These are phyloP conservation scores for Ferdinandea cuprea DNA, from an alignment of 2,888 invertebrate species.

Conservation along the genomic window DNA sequence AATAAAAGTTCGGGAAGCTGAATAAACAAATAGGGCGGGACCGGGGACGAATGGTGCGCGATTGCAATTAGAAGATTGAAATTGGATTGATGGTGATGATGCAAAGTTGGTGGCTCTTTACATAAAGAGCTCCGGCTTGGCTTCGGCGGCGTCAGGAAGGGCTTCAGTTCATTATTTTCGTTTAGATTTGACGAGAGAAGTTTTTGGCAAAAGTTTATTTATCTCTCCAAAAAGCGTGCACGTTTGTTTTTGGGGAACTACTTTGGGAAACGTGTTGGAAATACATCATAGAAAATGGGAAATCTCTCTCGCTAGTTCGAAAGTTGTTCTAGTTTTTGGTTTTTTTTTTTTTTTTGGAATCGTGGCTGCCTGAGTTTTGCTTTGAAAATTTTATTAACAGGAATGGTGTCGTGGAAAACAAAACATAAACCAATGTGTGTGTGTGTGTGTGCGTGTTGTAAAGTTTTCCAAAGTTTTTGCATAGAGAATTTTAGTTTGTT, in stretches of 20 bases:
- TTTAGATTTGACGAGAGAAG: conserved; percentile 44
- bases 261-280: conserved; percentile 32
- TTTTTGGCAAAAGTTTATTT: conserved; percentile 46
- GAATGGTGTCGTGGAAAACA: not conserved
- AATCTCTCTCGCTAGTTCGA: not conserved
- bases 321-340: not conserved
- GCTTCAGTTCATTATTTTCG: conserved; percentile 45
- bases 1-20: conserved; percentile 24
- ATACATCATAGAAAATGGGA: conserved; percentile 16
- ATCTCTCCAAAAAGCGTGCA: conserved; percentile 20
- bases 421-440: conserved; percentile 20
- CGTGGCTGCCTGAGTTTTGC: conserved; percentile 1
- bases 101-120: conserved; percentile 45
- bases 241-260: conserved; percentile 30
- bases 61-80: conserved; percentile 72
- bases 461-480: conserved; percentile 22
- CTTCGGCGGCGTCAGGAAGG: too few relatives aligned
- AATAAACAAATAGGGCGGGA: not conserved
- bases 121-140: conserved; percentile 28
- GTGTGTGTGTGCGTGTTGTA: conserved; percentile 13
- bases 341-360: conserved; percentile 5
- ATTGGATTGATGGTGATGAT: conserved; percentile 66
- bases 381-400: not conserved
- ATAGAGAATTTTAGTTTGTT: conserved; percentile 2
- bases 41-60: conserved; percentile 4